phyloP scores from a whole-genome alignment of 2,888 invertebrate genomes.

The Parasteatoda lunata region DNA sequence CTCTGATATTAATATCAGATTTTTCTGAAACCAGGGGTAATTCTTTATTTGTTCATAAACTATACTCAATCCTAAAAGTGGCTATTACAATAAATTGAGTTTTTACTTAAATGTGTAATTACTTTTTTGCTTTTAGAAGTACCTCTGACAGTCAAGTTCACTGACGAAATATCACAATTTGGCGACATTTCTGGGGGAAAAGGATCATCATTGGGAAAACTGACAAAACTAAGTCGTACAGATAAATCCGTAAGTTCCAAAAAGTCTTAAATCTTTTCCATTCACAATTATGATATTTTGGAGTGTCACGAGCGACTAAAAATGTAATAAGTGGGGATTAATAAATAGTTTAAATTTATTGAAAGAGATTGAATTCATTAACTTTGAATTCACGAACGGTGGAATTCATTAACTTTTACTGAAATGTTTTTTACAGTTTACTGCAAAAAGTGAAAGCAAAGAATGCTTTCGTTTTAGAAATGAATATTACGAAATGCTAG shows the following conservation, averaged over 20 bases:
- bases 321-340: no score
- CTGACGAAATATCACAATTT: slow-evolving; percentile 26
- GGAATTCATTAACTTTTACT: neutral
- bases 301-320: neutral
- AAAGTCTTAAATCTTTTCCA: neutral
- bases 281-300: neutral
- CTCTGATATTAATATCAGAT: no score
- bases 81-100: no score
- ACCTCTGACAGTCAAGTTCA: slow-evolving; percentile 30
- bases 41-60: no score
- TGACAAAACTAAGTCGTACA: slow-evolving; percentile 74
- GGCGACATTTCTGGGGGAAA: slow-evolving; percentile 83
- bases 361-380: neutral
- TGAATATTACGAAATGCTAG: no score
- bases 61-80: no score
- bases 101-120: neutral
- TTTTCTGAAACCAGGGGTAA: no score
- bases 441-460: no score
- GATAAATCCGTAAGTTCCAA: slow-evolving; percentile 23
- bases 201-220: slow-evolving; percentile 83
- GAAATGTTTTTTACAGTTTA: no score
- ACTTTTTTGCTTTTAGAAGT: neutral
- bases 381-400: neutral
- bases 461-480: no score
- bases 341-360: no score